Evolutionary conservation across 2,888 invertebrate genomes (phyloP).

Genomic region (Adineta ricciae): DNA sequence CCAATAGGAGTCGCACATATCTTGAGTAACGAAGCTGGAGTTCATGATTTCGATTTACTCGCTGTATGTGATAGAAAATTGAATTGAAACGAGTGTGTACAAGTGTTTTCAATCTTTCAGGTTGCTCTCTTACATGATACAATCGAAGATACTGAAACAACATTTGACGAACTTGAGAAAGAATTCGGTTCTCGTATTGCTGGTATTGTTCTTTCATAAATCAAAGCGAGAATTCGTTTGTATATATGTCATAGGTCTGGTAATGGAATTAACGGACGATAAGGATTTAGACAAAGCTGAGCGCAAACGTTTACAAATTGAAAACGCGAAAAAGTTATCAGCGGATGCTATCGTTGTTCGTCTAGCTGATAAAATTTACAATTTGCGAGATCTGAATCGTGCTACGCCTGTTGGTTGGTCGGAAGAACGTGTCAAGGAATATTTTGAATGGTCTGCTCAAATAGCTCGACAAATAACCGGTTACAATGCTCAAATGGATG

Average conservation of each 20-base stretch:
- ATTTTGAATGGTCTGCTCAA: constrained; percentile 62
- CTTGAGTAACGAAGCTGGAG: constrained; percentile 22
- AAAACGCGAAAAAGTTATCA: constrained; percentile 55
- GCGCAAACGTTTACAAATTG: constrained; percentile 58
- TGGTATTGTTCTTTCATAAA: constrained; percentile 36
- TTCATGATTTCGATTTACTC: constrained; percentile 20
- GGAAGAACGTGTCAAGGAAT: constrained; percentile 55
- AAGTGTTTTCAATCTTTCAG: constrained; percentile 50
- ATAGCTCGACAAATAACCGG: constrained; percentile 47
- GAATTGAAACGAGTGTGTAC: too few relatives aligned
- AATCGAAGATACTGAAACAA: constrained; percentile 71
- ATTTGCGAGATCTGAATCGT: constrained; percentile 62
- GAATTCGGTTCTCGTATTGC: constrained; percentile 59
- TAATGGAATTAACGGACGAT: constrained; percentile 60
- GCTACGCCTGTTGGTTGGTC: constrained; percentile 57
- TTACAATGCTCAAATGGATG: neutral
- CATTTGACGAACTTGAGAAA: constrained; percentile 60
- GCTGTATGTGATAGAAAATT: neutral
- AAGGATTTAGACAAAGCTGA: constrained; percentile 59
- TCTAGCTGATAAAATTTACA: constrained; percentile 71
- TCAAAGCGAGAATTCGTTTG: constrained; percentile 36
- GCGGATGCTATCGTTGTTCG: constrained; percentile 64
- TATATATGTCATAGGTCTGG: constrained; percentile 37
- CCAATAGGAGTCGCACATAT: constrained; percentile 16
- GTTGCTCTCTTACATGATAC: constrained; percentile 72